Conservation (phyloP, 1,140 invertebrate species). For the Penaeus chinensis region DNA sequence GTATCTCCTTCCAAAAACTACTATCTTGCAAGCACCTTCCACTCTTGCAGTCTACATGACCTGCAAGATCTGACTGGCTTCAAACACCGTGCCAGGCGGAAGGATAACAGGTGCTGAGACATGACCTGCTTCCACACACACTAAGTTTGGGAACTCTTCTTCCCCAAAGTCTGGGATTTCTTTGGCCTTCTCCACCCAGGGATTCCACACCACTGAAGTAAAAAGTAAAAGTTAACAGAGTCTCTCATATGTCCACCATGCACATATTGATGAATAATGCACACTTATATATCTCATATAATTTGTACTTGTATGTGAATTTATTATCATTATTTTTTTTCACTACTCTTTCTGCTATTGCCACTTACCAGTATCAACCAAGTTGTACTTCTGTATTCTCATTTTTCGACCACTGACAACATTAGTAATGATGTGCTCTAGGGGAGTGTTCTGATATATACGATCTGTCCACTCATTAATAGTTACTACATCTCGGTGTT, state of each 20-base stretch:
- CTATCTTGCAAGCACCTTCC: too few relatives aligned
- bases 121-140: slow-evolving; percentile 93
- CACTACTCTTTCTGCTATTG: too few relatives aligned
- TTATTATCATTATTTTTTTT: too few relatives aligned
- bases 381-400: slow-evolving; percentile 92
- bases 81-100: slow-evolving; percentile 86
- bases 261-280: neutral
- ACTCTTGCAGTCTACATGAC: slow-evolving; percentile 71
- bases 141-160: slow-evolving; percentile 94
- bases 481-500: slow-evolving; percentile 87
- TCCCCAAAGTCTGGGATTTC: slow-evolving; percentile 94
- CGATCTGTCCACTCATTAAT: slow-evolving; percentile 92
- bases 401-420: slow-evolving; percentile 91
- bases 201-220: slow-evolving; percentile 91
- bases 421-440: slow-evolving; percentile 92
- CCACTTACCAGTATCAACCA: slow-evolving; percentile 83
- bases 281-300: too few relatives aligned
- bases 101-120: slow-evolving; percentile 87
- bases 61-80: slow-evolving; percentile 87
- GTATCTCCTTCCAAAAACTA: too few relatives aligned
- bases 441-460: slow-evolving; percentile 91
- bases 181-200: slow-evolving; percentile 91
- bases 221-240: neutral
- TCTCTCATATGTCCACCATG: neutral
- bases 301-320: too few relatives aligned